Conservation (phyloP, 1,140 invertebrate genomes). For the Condylostylus longicornis region DNA sequence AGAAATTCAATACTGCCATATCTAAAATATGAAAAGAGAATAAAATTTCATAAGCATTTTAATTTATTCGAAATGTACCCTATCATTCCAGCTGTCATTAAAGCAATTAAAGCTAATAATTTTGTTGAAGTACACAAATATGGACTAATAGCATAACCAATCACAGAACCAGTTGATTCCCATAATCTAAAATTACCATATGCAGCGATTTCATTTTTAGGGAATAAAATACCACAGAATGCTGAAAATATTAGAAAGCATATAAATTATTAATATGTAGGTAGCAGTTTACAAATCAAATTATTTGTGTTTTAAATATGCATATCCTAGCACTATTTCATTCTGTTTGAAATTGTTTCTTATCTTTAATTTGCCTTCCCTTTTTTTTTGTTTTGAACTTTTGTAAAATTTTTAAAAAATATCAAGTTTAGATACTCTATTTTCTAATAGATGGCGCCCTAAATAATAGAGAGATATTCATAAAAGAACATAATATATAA, state of each 20-base stretch:
- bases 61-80: slow-evolving; percentile 39
- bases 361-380: too few relatives aligned
- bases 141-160: slow-evolving; percentile 64
- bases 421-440: too few relatives aligned
- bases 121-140: slow-evolving; percentile 64
- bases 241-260: slow-evolving; percentile 40
- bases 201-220: slow-evolving; percentile 72
- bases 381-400: too few relatives aligned
- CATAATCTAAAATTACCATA: slow-evolving; percentile 87
- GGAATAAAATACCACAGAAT: slow-evolving; percentile 76
- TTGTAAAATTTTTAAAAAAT: too few relatives aligned
- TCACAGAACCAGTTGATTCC: slow-evolving; percentile 78
- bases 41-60: neutral
- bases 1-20: slow-evolving; percentile 23
- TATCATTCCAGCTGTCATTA: slow-evolving; percentile 56
- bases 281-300: too few relatives aligned
- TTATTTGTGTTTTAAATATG: too few relatives aligned
- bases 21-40: slow-evolving; percentile 9
- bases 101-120: slow-evolving; percentile 53
- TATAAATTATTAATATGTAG: too few relatives aligned
- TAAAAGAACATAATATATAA: too few relatives aligned
- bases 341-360: too few relatives aligned
- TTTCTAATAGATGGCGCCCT: too few relatives aligned
- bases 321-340: too few relatives aligned
- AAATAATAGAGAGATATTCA: too few relatives aligned